Conservation (phyloP, 2,797 vertebrate genomes). For the Pelobates cultripes region DNA sequence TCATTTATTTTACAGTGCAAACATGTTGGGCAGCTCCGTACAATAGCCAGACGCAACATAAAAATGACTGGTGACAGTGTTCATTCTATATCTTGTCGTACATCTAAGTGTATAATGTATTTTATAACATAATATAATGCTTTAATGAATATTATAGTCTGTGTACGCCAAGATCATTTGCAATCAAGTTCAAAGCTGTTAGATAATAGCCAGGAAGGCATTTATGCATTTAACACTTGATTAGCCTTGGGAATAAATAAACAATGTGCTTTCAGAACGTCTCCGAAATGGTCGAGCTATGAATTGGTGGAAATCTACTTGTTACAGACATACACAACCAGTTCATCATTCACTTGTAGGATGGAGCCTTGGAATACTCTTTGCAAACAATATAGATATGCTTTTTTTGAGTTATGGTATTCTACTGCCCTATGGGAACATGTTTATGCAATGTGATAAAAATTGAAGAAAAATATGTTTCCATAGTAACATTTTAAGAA, state of each 20-base stretch:
- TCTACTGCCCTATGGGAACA: slow-evolving; percentile 9
- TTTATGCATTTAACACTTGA: slow-evolving; percentile 59
- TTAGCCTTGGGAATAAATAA: slow-evolving; percentile 68
- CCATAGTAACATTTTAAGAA: background rate
- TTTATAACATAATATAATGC: background rate
- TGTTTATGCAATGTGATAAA: slow-evolving; percentile 4
- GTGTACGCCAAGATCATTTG: background rate
- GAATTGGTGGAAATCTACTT: slow-evolving; percentile 64
- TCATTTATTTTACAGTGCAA: no score
- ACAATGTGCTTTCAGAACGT: slow-evolving; percentile 61
- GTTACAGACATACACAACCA: slow-evolving; percentile 65
- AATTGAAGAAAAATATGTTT: slow-evolving; percentile 15
- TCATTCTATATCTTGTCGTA: background rate
- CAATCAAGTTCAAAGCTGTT: slow-evolving; percentile 5
- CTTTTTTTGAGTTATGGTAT: slow-evolving; percentile 30
- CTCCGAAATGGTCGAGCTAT: slow-evolving; percentile 59
- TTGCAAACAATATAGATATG: slow-evolving; percentile 26
- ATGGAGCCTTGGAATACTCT: slow-evolving; percentile 36
- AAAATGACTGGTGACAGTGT: background rate
- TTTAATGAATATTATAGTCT: background rate
- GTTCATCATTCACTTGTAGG: slow-evolving; percentile 60
- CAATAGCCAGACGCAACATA: background rate
- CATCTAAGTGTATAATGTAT: background rate
- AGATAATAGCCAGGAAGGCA: slow-evolving; percentile 19
- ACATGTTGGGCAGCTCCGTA: no score